Base-by-base conservation (phyloP, 2,888 invertebrate species). In the Stenurella melanura region DNA sequence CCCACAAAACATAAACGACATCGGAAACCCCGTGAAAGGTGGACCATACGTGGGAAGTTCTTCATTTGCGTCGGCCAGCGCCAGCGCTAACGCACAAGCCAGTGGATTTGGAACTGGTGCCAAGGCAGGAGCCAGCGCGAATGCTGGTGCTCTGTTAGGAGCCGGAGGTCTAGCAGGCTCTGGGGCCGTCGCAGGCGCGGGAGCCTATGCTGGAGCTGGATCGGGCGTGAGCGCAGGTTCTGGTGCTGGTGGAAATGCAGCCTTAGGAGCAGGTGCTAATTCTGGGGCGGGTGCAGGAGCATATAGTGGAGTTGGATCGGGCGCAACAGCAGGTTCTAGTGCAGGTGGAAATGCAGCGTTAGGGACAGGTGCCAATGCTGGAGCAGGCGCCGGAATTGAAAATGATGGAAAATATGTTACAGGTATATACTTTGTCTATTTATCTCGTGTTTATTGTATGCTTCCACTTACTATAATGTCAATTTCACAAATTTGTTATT, bases 161-260 rank as follows among this genome's bases (percentile, higher is more conserved):
- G 26, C 72, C 60, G 42, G 61, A n/a, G n/a, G 61, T 10, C 17
- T 15, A 4, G 11, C 64, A 9, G 72, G 72, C 11, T 57, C 70
- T 15, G 56, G 18, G 18, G 21, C 72, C 12, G 2, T 2, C 0
- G 67, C 58, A n/a, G 38, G 57, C 15, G 60, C 74, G 17, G 57
- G 68, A 21, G 57, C 74, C 18, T 56, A 76, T 0, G 68, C 61
- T 54, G 66, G 69, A 38, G 19, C 57, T 9, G 67, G 54, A 11
- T 54, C 56, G 0, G 58, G 68, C 58, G 76, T 75, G 0, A 68
- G 56, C 34, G 77, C 77, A 9, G 21, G 42, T 60, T 70, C 72
- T 68, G 75, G 80, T 54, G 73, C 76, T 18, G 73, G 69, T 38
- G 78, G 75, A 10, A 38, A 34, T 42, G 68, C 75, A 1, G 75